These are phyloP conservation scores for Lepidocolaptes lacrymiger DNA, from an alignment of 2,797 vertebrate genomes.

Conservation along the genomic window DNA sequence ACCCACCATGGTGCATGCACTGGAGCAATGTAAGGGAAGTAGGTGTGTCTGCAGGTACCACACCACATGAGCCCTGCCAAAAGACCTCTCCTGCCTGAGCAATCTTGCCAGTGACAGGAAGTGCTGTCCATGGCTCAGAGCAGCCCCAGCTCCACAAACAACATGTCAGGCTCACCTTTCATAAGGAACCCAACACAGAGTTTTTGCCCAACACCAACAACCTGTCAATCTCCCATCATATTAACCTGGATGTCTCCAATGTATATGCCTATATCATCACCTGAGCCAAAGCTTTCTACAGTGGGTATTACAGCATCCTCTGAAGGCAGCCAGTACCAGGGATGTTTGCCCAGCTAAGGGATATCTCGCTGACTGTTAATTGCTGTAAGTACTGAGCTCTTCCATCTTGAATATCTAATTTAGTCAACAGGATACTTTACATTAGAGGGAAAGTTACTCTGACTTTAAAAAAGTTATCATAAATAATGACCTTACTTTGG, in stretches of 20 bases:
- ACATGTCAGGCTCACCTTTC: neutral
- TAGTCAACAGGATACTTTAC: neutral
- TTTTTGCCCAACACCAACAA: neutral
- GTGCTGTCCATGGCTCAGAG: neutral
- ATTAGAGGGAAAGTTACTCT: neutral
- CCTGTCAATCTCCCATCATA: neutral
- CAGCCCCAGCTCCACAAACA: neutral
- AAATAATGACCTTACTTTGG: neutral
- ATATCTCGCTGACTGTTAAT: neutral
- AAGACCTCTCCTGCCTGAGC: neutral
- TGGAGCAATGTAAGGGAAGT: neutral
- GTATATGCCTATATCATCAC: neutral
- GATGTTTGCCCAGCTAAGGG: neutral
- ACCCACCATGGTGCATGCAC: fast-evolving
- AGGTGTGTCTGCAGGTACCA: neutral
- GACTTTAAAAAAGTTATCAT: neutral
- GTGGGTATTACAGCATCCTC: neutral
- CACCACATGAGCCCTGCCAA: neutral
- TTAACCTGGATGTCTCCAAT: neutral
- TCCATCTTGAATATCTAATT: neutral
- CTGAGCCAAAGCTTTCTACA: neutral
- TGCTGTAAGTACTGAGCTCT: neutral
- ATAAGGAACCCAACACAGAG: neutral
- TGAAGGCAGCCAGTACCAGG: neutral
- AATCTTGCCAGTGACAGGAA: neutral